These are phyloP conservation scores for Pantala flavescens DNA, from an alignment of 1,140 invertebrate species.

Conservation along the genomic window DNA sequence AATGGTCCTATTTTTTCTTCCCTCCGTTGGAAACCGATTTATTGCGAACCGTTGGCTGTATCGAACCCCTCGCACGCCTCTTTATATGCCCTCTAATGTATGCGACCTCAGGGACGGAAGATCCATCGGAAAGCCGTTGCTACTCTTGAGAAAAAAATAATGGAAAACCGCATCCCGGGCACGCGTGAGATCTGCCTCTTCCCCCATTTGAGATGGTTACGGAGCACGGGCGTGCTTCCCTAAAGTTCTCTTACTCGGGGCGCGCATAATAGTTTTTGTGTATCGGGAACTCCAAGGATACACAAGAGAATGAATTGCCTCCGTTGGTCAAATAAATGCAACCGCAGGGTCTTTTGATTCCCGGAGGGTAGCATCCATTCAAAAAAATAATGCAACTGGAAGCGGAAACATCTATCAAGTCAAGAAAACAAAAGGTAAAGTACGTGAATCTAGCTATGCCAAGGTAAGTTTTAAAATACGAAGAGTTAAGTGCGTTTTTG, in stretches of 20 bases:
- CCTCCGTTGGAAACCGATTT: neutral
- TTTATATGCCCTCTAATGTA: neutral
- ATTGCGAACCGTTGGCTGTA: neutral
- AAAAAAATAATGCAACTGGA: too few species aligned
- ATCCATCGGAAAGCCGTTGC: neutral
- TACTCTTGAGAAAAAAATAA: neutral
- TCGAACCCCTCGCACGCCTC: neutral
- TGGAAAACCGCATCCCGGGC: neutral
- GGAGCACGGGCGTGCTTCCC: neutral
- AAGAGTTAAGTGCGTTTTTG: too few species aligned
- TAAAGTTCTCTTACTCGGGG: neutral
- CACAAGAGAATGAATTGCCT: neutral
- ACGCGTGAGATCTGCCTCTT: neutral
- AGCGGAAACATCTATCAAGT: too few species aligned
- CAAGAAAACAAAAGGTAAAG: too few species aligned
- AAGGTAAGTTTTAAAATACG: too few species aligned
- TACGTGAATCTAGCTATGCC: too few species aligned
- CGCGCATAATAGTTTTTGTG: neutral
- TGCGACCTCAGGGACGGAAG: conserved; percentile 1
- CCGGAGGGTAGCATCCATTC: too few species aligned
- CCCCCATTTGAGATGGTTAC: too few species aligned
- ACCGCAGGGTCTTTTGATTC: too few species aligned
- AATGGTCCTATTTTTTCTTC: neutral
- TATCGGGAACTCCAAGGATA: neutral
- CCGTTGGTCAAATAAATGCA: too few species aligned